Conservation (phyloP, 1,140 invertebrate genomes). For the Mya arenaria region DNA sequence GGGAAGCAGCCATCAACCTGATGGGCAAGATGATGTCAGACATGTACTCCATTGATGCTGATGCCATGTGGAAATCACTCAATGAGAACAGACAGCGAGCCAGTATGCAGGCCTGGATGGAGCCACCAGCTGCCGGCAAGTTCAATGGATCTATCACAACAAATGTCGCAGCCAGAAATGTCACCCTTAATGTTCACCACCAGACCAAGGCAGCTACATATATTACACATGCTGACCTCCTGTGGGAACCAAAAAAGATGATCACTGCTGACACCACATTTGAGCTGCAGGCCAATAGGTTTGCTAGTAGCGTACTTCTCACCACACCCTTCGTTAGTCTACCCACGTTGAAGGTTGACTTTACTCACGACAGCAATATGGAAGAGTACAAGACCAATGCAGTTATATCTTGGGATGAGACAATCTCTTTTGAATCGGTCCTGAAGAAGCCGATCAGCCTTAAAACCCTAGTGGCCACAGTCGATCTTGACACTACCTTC, state of each 20-base stretch:
- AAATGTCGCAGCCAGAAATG: conserved; percentile 20
- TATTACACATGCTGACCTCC: conserved; percentile 27
- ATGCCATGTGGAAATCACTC: conserved; percentile 53
- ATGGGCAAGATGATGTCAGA: conserved; percentile 28
- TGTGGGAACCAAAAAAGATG: conserved; percentile 23
- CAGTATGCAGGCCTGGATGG: conserved; percentile 10
- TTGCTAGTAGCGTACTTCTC: conserved; percentile 10
- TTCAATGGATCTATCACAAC: conserved; percentile 44
- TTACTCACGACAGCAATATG: neutral
- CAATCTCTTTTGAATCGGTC: neutral
- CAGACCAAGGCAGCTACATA: neutral
- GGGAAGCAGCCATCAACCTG: conserved; percentile 28
- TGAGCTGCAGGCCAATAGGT: neutral
- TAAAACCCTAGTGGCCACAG: conserved; percentile 28
- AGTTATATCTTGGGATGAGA: neutral
- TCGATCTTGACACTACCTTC: neutral
- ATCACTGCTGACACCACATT: conserved; percentile 5
- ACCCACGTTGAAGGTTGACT: conserved; percentile 12
- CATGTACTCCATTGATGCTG: conserved; percentile 21
- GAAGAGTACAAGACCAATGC: conserved; percentile 25
- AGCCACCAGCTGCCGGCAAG: neutral
- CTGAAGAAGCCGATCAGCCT: conserved; percentile 40
- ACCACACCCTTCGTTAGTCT: conserved; percentile 19
- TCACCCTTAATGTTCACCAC: conserved; percentile 37
- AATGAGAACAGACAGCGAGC: conserved; percentile 17